Conservation (phyloP, 2,888 invertebrate genomes). For the Archaeoteleia sp. region DNA sequence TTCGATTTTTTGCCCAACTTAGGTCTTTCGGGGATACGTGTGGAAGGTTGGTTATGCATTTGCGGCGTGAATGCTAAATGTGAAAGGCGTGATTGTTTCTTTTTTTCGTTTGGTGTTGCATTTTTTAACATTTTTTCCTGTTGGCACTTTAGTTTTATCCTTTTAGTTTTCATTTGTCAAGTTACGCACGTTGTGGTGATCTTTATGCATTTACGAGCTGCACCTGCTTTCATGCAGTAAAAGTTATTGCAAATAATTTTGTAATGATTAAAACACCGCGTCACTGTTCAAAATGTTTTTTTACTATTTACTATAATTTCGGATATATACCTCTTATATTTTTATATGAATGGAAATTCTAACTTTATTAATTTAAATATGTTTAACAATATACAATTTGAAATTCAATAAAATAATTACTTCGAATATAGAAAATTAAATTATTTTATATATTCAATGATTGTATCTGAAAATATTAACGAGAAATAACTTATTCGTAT, state of each 20-base stretch:
- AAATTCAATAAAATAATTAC: no score
- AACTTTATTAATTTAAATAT: no score
- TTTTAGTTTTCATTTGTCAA: conserved; percentile 27
- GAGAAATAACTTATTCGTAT: no score
- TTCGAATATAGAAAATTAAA: no score
- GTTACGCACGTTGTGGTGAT: conserved; percentile 9
- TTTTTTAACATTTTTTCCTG: conserved; percentile 27
- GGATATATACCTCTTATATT: no score
- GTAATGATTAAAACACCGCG: background rate
- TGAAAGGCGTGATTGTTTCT: conserved; percentile 23
- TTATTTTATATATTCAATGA: no score
- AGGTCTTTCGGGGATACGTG: conserved; percentile 82
- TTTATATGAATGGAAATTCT: no score
- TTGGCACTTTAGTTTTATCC: conserved; percentile 38
- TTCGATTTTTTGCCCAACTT: conserved; percentile 64
- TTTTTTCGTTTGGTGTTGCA: conserved; percentile 20
- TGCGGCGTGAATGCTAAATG: conserved; percentile 70
- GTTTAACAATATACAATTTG: no score
- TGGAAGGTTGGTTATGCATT: conserved; percentile 80
- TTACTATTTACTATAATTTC: conserved; percentile 2
- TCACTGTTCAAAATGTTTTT: conserved; percentile 3
- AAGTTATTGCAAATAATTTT: no score
- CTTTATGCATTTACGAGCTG: background rate
- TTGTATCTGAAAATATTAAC: no score
- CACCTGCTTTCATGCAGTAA: no score